phyloP scores from a whole-genome alignment of 2,113 vertebrate genomes.

The Felis catus region DNA sequence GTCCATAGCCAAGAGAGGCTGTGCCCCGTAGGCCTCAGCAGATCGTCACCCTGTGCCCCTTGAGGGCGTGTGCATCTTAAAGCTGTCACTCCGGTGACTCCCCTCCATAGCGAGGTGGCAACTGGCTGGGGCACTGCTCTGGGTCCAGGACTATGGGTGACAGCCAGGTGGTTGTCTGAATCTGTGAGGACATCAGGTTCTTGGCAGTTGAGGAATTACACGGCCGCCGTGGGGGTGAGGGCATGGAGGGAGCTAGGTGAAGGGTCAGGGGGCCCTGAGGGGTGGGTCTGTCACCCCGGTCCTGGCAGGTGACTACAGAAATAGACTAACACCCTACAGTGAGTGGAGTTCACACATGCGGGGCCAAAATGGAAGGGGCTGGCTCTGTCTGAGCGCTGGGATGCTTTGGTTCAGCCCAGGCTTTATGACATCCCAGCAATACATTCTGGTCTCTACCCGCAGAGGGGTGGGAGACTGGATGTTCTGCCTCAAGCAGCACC shows the following conservation, averaged over 20 bases:
- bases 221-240: not conserved
- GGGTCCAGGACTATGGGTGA: not conserved
- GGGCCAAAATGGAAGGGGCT: too few relatives aligned
- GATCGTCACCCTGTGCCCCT: not conserved
- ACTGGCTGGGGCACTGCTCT: not conserved
- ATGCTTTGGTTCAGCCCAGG: not conserved
- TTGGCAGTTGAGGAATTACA: not conserved
- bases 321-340: not conserved
- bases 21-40: not conserved
- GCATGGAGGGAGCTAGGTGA: not conserved
- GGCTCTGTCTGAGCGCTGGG: not conserved
- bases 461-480: not conserved
- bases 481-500: not conserved
- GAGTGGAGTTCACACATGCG: not conserved
- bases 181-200: not conserved
- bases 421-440: too few relatives aligned
- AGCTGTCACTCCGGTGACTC: not conserved
- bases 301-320: too few relatives aligned
- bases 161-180: not conserved
- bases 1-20: not conserved
- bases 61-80: not conserved
- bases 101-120: not conserved
- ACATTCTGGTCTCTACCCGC: not conserved
- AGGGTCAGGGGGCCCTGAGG: too few relatives aligned
- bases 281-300: not conserved